A percentile compares a stretch with the other conserved stretches of the same genome.
These are phyloP conservation scores for Lichenostomus cassidix DNA, from an alignment of 2,113 vertebrate species.

Conservation along the genomic window DNA sequence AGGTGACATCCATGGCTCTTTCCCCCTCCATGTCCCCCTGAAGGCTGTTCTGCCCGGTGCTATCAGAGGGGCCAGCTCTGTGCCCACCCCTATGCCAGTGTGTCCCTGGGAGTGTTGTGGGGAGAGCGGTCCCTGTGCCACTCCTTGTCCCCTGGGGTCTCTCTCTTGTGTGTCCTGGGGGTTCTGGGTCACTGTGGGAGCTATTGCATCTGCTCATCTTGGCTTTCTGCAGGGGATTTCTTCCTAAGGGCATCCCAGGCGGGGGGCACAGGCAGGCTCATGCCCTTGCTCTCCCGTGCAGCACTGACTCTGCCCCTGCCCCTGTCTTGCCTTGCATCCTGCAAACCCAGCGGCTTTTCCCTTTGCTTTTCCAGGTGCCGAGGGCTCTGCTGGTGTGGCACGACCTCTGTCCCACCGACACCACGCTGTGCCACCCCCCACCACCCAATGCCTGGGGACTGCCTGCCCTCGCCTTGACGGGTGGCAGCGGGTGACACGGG, in stretches of 20 bases:
- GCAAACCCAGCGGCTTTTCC: accelerated
- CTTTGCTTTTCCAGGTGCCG: background rate
- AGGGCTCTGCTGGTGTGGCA: background rate
- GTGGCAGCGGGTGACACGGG: background rate
- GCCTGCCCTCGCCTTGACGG: background rate
- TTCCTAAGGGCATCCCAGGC: accelerated
- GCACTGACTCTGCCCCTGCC: background rate
- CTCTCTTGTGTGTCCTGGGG: background rate
- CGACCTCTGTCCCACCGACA: background rate
- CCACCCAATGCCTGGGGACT: background rate
- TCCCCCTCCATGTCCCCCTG: accelerated
- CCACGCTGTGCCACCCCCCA: background rate
- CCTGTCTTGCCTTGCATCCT: accelerated
- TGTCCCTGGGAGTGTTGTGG: accelerated
- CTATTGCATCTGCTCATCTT: background rate
- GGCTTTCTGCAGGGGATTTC: accelerated
- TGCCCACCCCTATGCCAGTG: background rate
- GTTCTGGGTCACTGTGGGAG: background rate
- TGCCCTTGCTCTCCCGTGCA: accelerated
- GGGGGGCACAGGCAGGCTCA: background rate
- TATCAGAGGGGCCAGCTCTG: background rate
- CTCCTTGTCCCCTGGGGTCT: background rate
- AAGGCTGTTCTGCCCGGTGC: background rate
- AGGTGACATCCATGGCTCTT: background rate
- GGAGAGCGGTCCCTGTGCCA: accelerated